Conservation (phyloP, 2,797 vertebrate genomes). For the Crypturellus tataupa region DNA sequence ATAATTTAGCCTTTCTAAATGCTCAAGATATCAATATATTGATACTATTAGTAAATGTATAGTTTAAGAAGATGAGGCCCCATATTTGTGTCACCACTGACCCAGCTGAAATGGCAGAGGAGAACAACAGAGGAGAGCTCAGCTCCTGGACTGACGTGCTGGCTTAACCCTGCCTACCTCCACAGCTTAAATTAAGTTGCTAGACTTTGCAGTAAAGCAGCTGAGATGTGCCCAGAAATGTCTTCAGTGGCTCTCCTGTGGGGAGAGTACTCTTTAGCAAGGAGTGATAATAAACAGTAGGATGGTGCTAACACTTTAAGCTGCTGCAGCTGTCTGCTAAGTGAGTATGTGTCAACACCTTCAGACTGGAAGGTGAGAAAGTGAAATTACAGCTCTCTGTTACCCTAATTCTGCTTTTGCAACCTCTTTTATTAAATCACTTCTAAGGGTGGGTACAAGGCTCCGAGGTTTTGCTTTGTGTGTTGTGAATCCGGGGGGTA, state of each 20-base stretch:
- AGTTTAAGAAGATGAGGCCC: background rate
- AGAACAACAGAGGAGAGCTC: background rate
- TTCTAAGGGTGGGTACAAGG: slow-evolving; percentile 1
- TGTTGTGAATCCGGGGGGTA: background rate
- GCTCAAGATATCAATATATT: background rate
- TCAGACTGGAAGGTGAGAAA: slow-evolving; percentile 66
- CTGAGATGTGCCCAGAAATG: background rate
- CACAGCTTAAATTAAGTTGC: background rate
- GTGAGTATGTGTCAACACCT: slow-evolving; percentile 65
- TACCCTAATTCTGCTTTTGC: slow-evolving; percentile 47
- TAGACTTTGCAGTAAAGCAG: slow-evolving; percentile 2
- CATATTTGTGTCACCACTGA: background rate
- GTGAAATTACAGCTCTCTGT: slow-evolving; percentile 52
- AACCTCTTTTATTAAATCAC: slow-evolving; percentile 36
- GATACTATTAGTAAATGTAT: background rate
- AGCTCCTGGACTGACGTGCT: background rate
- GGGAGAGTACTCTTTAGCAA: slow-evolving; percentile 51
- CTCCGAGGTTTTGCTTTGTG: background rate
- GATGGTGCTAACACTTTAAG: slow-evolving; percentile 69
- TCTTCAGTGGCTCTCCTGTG: slow-evolving; percentile 26
- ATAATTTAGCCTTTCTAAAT: background rate
- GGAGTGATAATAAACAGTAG: slow-evolving; percentile 72
- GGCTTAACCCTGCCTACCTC: background rate
- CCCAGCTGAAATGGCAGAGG: background rate
- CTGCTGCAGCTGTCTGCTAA: slow-evolving; percentile 73